Evolutionary conservation across 1,140 invertebrate species (phyloP).

Genomic region (Holotrichia oblita): DNA sequence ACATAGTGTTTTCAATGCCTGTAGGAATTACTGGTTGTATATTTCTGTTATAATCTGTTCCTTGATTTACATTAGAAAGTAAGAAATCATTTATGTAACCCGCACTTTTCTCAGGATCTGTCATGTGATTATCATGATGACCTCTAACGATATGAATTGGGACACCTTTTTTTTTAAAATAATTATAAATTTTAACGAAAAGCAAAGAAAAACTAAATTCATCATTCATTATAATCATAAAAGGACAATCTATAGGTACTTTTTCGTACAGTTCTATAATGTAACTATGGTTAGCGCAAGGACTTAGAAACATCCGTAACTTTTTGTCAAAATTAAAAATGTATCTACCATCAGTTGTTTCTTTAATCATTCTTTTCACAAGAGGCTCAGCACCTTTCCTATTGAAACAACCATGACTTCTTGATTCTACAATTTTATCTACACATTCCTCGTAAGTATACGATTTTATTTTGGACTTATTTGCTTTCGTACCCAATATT

Average conservation of each 20-base stretch:
- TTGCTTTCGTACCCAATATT: neutral
- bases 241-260: slow-evolving; percentile 52
- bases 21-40: neutral
- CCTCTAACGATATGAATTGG: slow-evolving; percentile 63
- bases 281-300: slow-evolving; percentile 45
- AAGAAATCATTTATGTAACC: slow-evolving; percentile 62
- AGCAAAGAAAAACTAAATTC: slow-evolving; percentile 29
- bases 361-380: slow-evolving; percentile 62
- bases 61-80: slow-evolving; percentile 42
- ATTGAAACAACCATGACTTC: slow-evolving; percentile 57
- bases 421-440: slow-evolving; percentile 58
- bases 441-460: slow-evolving; percentile 67
- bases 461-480: slow-evolving; percentile 41
- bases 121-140: slow-evolving; percentile 73
- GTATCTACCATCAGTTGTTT: slow-evolving; percentile 57
- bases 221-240: slow-evolving; percentile 55
- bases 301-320: slow-evolving; percentile 49
- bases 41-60: neutral
- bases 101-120: slow-evolving; percentile 66
- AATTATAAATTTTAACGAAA: slow-evolving; percentile 45
- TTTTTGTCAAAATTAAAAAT: slow-evolving; percentile 54
- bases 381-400: slow-evolving; percentile 63
- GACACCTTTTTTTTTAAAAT: slow-evolving; percentile 50
- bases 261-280: slow-evolving; percentile 55
- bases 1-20: neutral